Base-by-base conservation (phyloP, 2,113 vertebrate species). In the Takifugu flavidus region DNA sequence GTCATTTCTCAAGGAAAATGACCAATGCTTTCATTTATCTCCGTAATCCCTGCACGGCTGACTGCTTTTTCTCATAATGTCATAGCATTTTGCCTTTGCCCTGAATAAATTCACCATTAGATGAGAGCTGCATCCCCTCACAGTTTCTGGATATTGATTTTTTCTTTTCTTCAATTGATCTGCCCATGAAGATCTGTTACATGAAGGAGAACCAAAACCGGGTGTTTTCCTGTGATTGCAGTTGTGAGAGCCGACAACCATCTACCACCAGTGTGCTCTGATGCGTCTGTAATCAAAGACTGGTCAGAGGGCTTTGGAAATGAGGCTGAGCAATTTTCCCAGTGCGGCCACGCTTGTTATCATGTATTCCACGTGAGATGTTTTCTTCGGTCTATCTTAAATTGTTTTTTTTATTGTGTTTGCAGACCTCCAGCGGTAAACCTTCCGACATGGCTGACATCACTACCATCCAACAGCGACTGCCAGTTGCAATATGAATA, bases 1-100 rank as follows among this genome's bases (percentile, higher is more conserved):
- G 78, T 78, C 64, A 65, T 44, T 44, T 60, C 56, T 34, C 34
- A 47, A 68, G 61, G 59, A 56, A 43, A 42, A 58, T 3, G 45
- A 57, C 65, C 53, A 56, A 20, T 53, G 54, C 55, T 56, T 67
- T 77, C 29, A 80, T 80, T 75, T 78, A 68, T 78, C 64, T 65
- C 64, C 59, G 25, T 59, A 20, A 29, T 47, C 53, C 7, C 60
- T 44, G 46, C 57, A 66, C 34, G 80, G 14, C 56, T 62, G 63
- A 44, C 52, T 73, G 56, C 25, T 56, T 65, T 66, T 65, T 65
- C 20, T 52, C 63, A 72, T 72, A 61, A 69, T 59, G 49, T 26
- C 56, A 53, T 26, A 27, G 50, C 46, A 28, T 58, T 59, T 61
- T 66, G 54, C 65, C 42, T 67, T 43, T 72, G 29, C 54, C 62